Evolutionary conservation across 2,888 invertebrate genomes (phyloP), one percentile per base, ranked within the genome.

Genomic region (Sepioteuthis lessoniana): DNA sequence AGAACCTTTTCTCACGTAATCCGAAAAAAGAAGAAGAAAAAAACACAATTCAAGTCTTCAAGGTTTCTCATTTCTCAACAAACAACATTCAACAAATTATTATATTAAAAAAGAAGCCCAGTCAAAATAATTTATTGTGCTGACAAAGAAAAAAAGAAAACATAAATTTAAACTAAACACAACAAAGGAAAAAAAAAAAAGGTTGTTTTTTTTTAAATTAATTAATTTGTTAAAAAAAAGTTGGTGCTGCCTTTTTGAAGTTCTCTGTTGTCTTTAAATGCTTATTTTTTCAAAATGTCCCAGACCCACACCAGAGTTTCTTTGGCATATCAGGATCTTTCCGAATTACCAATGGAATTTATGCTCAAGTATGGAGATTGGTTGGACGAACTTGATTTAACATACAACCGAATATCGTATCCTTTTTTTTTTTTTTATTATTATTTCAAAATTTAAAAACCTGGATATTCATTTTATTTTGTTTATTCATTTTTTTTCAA

Each of bases 321-420:
- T 46, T 94, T 96, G 94, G 96, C 96, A 3, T 96, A 95, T 94
- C 95, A 95, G 94, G 95, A 95, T 47, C 94, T 97, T n/a, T 94
- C 94, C 7, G 96, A 96, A 50, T 94, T 96, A 10, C 96, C 97
- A 0, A 92, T 93, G 93, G 96, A 96, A 46, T 46, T 96, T 13
- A 94, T 95, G 7, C 94, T 95, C 46, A 94, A 94, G 90, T 95
- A 95, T 50, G 96, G 96, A 47, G 28, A 93, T 90, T 94, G 93
- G 93, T 94, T 96, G 21, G 95, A 95, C 38, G 96, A 96, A 94
- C 94, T 97, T 37, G 97, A 97, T 95, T 95, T 97, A 37, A 96
- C 96, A 47, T 91, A 95, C 93, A 97, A 97, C 95, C 95, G 95
- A 94, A 95, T 97, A 90, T 95, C 95, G 95, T 96, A 96, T 96